Conservation (phyloP, 2,113 vertebrate genomes). For the Stigmatopora nigra region DNA sequence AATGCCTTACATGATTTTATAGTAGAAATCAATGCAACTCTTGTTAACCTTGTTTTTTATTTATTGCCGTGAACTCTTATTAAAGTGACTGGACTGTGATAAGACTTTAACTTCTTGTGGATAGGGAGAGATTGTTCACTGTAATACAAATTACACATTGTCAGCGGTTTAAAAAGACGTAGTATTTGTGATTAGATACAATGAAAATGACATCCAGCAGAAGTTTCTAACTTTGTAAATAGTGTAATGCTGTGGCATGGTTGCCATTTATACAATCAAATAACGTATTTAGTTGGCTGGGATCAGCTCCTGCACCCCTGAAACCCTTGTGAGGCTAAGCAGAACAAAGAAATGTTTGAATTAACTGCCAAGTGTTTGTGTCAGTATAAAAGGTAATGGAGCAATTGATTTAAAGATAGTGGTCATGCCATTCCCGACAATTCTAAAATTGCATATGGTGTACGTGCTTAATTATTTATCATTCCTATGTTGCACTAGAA, state of each 20-base stretch:
- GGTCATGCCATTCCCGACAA: neutral
- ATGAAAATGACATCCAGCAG: neutral
- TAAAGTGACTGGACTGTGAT: neutral
- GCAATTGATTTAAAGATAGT: conserved; percentile 7
- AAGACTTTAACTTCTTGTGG: neutral
- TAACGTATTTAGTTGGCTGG: neutral
- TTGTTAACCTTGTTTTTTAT: neutral
- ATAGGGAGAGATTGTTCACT: neutral
- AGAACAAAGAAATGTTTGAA: too few relatives aligned
- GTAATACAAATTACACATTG: neutral
- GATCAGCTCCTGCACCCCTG: too few relatives aligned
- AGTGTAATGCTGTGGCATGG: neutral
- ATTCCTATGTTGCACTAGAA: conserved; percentile 1
- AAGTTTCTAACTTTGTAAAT: neutral
- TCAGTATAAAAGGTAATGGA: neutral
- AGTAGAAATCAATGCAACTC: neutral
- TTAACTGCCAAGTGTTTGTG: neutral
- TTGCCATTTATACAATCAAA: neutral
- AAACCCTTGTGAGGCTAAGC: too few relatives aligned
- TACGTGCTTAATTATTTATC: conserved; percentile 14
- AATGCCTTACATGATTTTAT: neutral
- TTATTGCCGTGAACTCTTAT: neutral
- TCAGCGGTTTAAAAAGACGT: neutral
- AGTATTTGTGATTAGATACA: neutral
- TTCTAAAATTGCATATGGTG: conserved; percentile 1